Conservation (phyloP, 2,113 vertebrate genomes). For the Cacatua alba region DNA sequence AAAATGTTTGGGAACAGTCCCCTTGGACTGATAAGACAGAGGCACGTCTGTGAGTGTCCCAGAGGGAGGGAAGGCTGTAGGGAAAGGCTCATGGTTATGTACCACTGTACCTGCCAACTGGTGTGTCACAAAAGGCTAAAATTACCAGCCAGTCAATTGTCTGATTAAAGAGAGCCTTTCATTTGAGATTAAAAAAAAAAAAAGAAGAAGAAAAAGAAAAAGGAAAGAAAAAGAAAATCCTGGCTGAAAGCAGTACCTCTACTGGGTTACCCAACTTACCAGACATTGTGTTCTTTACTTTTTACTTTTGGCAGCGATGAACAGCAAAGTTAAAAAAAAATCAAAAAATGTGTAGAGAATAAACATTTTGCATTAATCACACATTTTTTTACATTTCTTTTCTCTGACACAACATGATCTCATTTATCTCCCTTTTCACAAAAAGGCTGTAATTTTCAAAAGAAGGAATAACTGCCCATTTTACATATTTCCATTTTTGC, state of each 20-base stretch:
- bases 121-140: conserved; percentile 86
- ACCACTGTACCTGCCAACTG: conserved; percentile 89
- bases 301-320: conserved; percentile 59
- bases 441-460: not conserved
- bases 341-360: conserved; percentile 16
- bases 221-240: conserved; percentile 44
- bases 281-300: not conserved
- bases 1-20: conserved; percentile 60
- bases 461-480: not conserved
- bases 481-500: conserved; percentile 60
- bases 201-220: not conserved
- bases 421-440: conserved; percentile 39
- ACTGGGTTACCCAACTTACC: conserved; percentile 61
- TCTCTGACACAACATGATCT: conserved; percentile 28
- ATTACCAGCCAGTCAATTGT: conserved; percentile 82
- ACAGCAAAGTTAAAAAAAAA: conserved; percentile 28
- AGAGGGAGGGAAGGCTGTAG: conserved; percentile 54
- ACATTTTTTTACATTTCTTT: conserved; percentile 22
- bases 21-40: conserved; percentile 75
- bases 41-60: conserved; percentile 76
- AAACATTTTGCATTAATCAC: conserved; percentile 52
- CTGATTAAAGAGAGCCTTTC: conserved; percentile 85
- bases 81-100: conserved; percentile 72
- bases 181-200: conserved; percentile 56
- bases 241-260: conserved; percentile 74